Evolutionary conservation across 35 echinoderm and acorn worm genomes (phyloP).

Genomic region (Anneissia japonica): DNA sequence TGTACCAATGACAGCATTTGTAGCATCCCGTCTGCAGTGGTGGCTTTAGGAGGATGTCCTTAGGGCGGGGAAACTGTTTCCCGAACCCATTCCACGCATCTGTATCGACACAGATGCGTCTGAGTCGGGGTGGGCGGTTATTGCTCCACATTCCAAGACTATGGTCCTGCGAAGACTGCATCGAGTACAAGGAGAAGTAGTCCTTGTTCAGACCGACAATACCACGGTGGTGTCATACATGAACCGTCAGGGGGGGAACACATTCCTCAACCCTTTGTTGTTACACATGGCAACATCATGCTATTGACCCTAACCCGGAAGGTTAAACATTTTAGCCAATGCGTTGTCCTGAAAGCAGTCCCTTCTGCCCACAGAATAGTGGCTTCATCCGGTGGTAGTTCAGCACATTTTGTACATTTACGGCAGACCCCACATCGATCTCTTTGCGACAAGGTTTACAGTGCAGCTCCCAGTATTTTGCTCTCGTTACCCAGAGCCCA

Average conservation of each 20-base stretch:
- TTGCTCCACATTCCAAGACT: too few species aligned
- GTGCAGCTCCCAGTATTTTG: not conserved
- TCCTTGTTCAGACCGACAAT: not conserved
- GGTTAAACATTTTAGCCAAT: not conserved
- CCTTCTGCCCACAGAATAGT: not conserved
- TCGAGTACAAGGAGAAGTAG: not conserved
- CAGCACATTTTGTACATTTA: too few species aligned
- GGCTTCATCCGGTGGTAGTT: not conserved
- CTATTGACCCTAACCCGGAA: not conserved
- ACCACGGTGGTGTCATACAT: not conserved
- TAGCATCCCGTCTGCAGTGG: not conserved
- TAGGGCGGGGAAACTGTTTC: not conserved
- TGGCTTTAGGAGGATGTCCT: not conserved
- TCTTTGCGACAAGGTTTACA: too few species aligned
- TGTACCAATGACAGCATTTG: too few species aligned
- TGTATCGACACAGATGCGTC: too few species aligned
- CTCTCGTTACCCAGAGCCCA: not conserved
- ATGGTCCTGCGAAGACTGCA: too few species aligned
- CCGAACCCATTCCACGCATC: not conserved
- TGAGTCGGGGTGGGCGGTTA: too few species aligned
- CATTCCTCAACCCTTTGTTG: not conserved
- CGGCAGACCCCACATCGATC: too few species aligned
- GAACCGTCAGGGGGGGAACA: not conserved
- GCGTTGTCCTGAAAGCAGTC: not conserved
- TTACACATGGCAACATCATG: not conserved